phyloP scores from a whole-genome alignment of 2,888 invertebrate genomes.

The Epinotia ramella region DNA sequence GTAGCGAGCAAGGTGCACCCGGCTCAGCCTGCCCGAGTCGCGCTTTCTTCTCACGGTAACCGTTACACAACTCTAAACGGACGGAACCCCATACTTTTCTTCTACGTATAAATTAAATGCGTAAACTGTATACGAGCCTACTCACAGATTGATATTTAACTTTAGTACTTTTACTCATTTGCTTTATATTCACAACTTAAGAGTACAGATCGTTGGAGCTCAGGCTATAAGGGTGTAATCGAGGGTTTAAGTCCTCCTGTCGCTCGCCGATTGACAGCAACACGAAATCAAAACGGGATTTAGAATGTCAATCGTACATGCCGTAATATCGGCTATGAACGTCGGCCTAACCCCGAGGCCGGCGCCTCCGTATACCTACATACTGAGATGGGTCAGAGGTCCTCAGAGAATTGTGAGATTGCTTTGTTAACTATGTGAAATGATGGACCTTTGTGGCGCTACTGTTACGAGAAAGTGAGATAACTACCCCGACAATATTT shows the following conservation, averaged over 20 bases:
- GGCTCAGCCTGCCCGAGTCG: slow-evolving; percentile 51
- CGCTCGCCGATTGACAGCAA: slow-evolving; percentile 43
- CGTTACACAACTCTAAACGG: slow-evolving; percentile 52
- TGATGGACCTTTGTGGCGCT: slow-evolving; percentile 17
- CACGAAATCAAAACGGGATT: slow-evolving; percentile 42
- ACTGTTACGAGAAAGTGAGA: slow-evolving; percentile 16
- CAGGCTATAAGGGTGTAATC: slow-evolving; percentile 33
- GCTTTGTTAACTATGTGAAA: slow-evolving; percentile 36
- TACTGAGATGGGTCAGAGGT: slow-evolving; percentile 38
- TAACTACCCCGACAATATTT: slow-evolving; percentile 12
- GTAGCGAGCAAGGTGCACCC: slow-evolving; percentile 21
- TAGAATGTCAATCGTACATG: slow-evolving; percentile 41
- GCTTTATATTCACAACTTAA: neutral
- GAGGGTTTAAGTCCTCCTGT: slow-evolving; percentile 37
- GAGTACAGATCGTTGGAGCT: slow-evolving; percentile 8
- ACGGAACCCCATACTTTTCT: slow-evolving; percentile 53
- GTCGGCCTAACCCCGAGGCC: slow-evolving; percentile 18
- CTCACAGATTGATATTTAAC: neutral
- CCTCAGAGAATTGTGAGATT: slow-evolving; percentile 38
- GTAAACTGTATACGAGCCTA: slow-evolving; percentile 11
- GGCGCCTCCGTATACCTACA: slow-evolving; percentile 13
- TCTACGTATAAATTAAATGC: slow-evolving; percentile 38
- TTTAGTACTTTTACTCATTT: neutral
- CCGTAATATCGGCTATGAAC: slow-evolving; percentile 42
- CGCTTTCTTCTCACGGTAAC: slow-evolving; percentile 68